These are phyloP conservation scores for Corythoichthys haematopterus DNA, from an alignment of 2,113 vertebrate species.

Conservation along the genomic window DNA sequence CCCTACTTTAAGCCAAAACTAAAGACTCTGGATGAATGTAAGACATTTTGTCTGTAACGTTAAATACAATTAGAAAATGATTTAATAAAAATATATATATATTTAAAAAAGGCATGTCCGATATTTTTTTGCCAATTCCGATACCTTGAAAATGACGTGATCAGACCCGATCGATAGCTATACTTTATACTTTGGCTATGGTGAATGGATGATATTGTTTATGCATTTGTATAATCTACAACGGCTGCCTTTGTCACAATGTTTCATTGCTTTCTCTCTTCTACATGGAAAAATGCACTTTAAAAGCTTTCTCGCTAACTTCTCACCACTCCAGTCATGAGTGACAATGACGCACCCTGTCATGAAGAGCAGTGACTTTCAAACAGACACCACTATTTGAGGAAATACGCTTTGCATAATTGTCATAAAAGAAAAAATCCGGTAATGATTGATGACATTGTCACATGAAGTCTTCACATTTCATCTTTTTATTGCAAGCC, in stretches of 20 bases:
- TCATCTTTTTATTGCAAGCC: conserved; percentile 53
- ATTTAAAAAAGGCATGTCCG: too few species aligned
- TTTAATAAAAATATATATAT: too few species aligned
- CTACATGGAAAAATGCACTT: not conserved
- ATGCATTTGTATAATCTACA: too few species aligned
- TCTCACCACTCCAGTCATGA: not conserved
- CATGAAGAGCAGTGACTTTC: not conserved
- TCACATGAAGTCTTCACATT: conserved; percentile 39
- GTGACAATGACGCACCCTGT: not conserved
- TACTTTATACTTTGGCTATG: too few species aligned
- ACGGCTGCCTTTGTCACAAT: not conserved
- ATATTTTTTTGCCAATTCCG: too few species aligned
- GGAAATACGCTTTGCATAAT: not conserved
- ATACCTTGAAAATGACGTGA: too few species aligned
- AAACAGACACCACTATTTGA: not conserved
- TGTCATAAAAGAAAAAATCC: not conserved
- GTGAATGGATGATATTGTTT: too few species aligned
- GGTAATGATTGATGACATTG: conserved; percentile 7
- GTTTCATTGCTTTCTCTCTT: not conserved
- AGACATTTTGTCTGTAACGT: too few species aligned
- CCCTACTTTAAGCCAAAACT: too few species aligned
- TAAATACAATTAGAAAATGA: too few species aligned
- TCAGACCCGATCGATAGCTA: too few species aligned
- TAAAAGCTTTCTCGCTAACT: not conserved
- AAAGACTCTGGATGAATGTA: too few species aligned